Conservation (phyloP, 2,113 vertebrate species). For the Typhlomys cinereus region DNA sequence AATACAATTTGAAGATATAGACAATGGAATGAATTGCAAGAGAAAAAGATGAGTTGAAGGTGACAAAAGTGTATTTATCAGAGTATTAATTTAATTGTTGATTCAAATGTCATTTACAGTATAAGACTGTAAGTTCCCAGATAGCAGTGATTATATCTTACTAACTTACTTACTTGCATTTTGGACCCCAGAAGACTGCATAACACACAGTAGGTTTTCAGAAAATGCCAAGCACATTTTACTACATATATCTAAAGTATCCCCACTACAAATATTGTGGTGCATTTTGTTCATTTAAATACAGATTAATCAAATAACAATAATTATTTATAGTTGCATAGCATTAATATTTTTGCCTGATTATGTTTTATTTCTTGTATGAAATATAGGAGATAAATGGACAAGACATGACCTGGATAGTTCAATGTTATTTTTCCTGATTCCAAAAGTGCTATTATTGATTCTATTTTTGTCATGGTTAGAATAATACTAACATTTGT, state of each 20-base stretch:
- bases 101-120: not conserved
- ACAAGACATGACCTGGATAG: slow-evolving; percentile 76
- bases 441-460: slow-evolving; percentile 85
- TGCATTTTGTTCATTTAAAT: slow-evolving; percentile 49
- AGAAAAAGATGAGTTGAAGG: not conserved
- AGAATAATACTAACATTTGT: slow-evolving; percentile 86
- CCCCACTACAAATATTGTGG: not conserved
- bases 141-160: not conserved
- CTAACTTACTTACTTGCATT: not conserved
- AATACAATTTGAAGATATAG: not conserved
- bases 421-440: slow-evolving; percentile 78
- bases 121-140: not conserved
- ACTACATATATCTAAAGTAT: not conserved
- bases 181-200: not conserved
- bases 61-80: not conserved
- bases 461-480: slow-evolving; percentile 86
- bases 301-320: slow-evolving; percentile 60
- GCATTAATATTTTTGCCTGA: slow-evolving; percentile 67
- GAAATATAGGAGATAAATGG: slow-evolving; percentile 81
- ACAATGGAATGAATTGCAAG: not conserved
- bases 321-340: slow-evolving; percentile 66
- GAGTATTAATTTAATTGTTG: not conserved
- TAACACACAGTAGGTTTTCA: not conserved
- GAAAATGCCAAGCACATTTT: not conserved
- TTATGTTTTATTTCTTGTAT: slow-evolving; percentile 38